phyloP scores from a whole-genome alignment of 2,797 vertebrate genomes.

The Lepus townsendii region DNA sequence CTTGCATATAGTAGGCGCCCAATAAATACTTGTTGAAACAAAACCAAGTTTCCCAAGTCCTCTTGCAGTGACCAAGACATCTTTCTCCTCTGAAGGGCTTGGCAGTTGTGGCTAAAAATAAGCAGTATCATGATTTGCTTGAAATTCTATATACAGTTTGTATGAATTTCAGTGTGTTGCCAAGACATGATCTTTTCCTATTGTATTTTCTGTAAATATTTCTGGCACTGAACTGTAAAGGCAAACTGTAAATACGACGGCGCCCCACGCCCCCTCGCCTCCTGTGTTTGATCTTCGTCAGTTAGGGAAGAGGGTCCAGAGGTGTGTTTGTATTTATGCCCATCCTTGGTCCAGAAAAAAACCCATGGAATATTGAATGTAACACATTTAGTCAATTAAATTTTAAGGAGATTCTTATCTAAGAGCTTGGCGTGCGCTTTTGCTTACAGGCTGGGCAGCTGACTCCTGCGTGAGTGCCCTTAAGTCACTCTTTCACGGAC shows the following conservation, averaged over 20 bases:
- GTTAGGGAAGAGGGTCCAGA: constrained; percentile 91
- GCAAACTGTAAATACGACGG: constrained; percentile 95
- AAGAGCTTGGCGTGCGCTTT: constrained; percentile 76
- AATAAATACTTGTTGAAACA: constrained; percentile 81
- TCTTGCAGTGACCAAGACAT: constrained; percentile 80
- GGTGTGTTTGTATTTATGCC: constrained; percentile 94
- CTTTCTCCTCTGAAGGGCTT: constrained; percentile 82
- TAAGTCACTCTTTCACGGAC: not conserved
- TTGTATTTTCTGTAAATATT: constrained; percentile 95
- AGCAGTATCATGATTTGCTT: constrained; percentile 85
- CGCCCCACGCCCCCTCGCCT: constrained; percentile 90
- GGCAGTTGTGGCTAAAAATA: constrained; percentile 85
- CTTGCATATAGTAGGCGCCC: constrained; percentile 83
- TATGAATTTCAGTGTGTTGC: constrained; percentile 89
- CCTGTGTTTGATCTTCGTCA: constrained; percentile 89
- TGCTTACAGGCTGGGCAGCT: not conserved
- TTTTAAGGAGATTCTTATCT: constrained; percentile 95
- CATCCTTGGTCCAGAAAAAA: constrained; percentile 93
- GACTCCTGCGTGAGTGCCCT: not conserved
- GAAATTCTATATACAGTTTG: constrained; percentile 85
- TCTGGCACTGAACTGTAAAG: constrained; percentile 91
- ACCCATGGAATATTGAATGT: constrained; percentile 95
- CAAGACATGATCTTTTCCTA: constrained; percentile 90
- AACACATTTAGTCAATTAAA: constrained; percentile 97
- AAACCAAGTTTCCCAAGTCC: constrained; percentile 79